These are phyloP conservation scores for Theristicus caerulescens DNA, from an alignment of 2,113 vertebrate genomes.

Conservation along the genomic window DNA sequence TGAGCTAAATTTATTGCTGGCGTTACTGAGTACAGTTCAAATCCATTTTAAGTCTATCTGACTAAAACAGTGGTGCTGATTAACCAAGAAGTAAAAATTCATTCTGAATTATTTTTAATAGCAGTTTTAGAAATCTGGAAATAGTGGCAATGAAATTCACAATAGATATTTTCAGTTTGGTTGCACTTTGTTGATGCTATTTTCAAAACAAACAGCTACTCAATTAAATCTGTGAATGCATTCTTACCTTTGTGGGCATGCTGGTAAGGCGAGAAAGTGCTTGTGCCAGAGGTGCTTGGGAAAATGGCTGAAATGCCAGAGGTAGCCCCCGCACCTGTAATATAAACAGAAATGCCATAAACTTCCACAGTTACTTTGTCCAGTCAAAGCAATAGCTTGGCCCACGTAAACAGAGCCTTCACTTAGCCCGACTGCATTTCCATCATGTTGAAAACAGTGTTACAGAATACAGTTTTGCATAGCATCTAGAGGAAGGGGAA, in stretches of 20 bases:
- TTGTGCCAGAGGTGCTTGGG: conserved; percentile 77
- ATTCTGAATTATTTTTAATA: neutral
- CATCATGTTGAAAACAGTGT: neutral
- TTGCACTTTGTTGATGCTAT: neutral
- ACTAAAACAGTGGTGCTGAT: neutral
- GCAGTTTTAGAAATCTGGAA: neutral
- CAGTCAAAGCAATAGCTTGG: neutral
- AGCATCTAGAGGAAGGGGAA: neutral
- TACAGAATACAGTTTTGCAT: neutral
- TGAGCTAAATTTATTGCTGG: neutral
- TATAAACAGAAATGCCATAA: neutral
- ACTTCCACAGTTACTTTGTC: neutral
- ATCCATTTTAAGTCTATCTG: neutral
- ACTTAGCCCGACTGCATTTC: neutral
- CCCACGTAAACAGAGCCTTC: neutral
- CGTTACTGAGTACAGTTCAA: neutral
- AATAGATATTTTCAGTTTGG: neutral
- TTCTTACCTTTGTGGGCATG: conserved; percentile 87
- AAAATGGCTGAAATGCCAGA: conserved; percentile 73
- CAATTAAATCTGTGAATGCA: neutral
- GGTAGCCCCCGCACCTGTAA: conserved; percentile 79
- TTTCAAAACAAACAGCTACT: neutral
- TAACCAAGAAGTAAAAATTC: neutral
- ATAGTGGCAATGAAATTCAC: neutral
- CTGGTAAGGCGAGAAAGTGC: conserved; percentile 85